Conservation (phyloP, 2,888 invertebrate genomes). For the Diogma glabrata region DNA sequence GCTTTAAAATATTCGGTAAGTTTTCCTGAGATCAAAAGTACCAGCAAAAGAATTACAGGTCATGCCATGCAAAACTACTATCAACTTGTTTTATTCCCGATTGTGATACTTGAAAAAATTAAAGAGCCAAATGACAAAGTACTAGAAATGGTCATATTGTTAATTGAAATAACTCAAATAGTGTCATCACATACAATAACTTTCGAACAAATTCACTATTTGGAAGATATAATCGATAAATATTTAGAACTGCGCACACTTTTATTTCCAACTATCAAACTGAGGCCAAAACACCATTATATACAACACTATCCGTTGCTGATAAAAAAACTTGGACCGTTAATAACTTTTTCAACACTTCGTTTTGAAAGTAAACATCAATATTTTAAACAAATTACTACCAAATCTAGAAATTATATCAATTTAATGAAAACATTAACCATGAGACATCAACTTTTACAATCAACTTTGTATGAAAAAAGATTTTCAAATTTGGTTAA, state of each 20-base stretch:
- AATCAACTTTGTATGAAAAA: not conserved
- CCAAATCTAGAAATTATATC: not conserved
- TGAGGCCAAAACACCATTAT: slow-evolving; percentile 18
- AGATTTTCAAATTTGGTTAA: not conserved
- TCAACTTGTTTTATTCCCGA: slow-evolving; percentile 4
- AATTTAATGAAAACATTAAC: not conserved
- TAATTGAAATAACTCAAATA: not conserved
- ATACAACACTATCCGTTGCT: slow-evolving; percentile 17
- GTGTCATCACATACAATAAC: not conserved
- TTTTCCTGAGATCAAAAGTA: slow-evolving; percentile 12
- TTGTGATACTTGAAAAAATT: slow-evolving; percentile 3
- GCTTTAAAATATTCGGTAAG: not conserved
- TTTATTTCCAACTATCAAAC: slow-evolving; percentile 14
- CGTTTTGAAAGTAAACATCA: not conserved
- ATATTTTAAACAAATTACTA: not conserved
- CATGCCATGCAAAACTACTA: slow-evolving; percentile 10
- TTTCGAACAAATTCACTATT: not conserved
- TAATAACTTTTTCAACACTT: not conserved
- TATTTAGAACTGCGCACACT: slow-evolving; percentile 11
- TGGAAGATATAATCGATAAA: not conserved
- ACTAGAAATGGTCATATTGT: not conserved
- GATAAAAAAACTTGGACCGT: not conserved
- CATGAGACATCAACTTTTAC: not conserved
- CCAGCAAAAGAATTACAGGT: slow-evolving; percentile 6
- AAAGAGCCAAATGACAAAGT: slow-evolving; percentile 6